Conservation (phyloP, 2,888 invertebrate genomes). For the Pasiphila rectangulata region DNA sequence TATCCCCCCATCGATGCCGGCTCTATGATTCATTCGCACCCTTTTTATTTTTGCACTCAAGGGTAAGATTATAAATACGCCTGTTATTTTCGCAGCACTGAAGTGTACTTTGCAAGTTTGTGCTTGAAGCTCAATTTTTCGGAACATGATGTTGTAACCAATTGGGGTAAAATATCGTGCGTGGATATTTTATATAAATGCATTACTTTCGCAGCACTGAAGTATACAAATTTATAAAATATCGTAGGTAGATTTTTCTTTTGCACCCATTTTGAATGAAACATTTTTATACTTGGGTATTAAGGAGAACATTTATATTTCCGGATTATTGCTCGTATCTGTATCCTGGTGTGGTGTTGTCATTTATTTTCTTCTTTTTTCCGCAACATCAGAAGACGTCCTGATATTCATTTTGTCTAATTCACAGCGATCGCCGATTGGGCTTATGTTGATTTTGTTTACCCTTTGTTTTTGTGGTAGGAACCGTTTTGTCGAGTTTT, state of each 20-base stretch:
- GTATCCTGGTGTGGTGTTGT: no score
- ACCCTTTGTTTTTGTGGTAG: slow-evolving; percentile 2
- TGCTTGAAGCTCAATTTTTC: no score
- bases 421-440: not conserved
- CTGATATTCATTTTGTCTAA: slow-evolving; percentile 11
- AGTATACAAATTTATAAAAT: no score
- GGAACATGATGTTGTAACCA: not conserved
- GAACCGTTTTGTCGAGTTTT: not conserved
- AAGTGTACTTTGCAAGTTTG: not conserved
- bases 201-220: no score
- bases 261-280: no score
- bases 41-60: slow-evolving; percentile 9
- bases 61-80: not conserved
- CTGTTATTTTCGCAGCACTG: not conserved
- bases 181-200: no score
- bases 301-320: no score
- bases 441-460: not conserved
- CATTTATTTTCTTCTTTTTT: no score
- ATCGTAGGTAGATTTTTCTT: no score
- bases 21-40: slow-evolving; percentile 15
- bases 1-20: slow-evolving; percentile 10
- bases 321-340: no score
- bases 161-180: not conserved
- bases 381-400: slow-evolving; percentile 13
- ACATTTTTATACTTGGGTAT: no score